Evolutionary conservation across 2,113 vertebrate genomes (phyloP).

Genomic region (Todiramphus saurophagus): DNA sequence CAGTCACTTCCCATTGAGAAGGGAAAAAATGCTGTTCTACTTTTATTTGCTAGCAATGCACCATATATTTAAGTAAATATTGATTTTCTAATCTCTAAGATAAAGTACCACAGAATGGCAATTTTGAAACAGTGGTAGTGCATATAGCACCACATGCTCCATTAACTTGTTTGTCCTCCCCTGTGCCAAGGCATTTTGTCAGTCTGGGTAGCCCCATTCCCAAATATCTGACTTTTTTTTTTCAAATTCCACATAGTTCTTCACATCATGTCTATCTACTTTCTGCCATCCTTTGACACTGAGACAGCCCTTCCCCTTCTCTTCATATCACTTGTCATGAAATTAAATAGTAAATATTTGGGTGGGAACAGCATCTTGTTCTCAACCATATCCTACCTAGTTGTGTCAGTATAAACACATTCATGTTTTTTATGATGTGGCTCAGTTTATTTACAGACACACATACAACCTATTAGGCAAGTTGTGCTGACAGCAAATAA

Average conservation of each 20-base stretch:
- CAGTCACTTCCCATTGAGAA: background rate
- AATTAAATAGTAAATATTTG: background rate
- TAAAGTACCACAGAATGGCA: conserved; percentile 13
- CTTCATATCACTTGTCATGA: background rate
- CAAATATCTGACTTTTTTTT: background rate
- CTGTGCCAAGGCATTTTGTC: background rate
- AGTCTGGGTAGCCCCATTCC: background rate
- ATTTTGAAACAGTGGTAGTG: background rate
- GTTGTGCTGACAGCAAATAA: background rate
- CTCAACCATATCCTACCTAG: background rate
- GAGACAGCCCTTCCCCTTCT: background rate
- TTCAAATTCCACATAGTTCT: background rate
- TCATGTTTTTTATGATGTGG: background rate
- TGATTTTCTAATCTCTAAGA: conserved; percentile 56
- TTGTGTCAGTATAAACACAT: background rate
- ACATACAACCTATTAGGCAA: background rate
- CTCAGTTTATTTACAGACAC: background rate
- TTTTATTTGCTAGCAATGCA: conserved; percentile 48
- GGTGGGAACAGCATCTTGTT: background rate
- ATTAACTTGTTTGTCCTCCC: background rate
- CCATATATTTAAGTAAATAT: conserved; percentile 60
- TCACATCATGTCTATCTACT: background rate
- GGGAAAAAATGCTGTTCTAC: background rate
- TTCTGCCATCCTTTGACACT: background rate
- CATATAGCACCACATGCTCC: background rate